Evolutionary conservation across 2,888 invertebrate species (phyloP).

Genomic region (Oscheius sp.): DNA sequence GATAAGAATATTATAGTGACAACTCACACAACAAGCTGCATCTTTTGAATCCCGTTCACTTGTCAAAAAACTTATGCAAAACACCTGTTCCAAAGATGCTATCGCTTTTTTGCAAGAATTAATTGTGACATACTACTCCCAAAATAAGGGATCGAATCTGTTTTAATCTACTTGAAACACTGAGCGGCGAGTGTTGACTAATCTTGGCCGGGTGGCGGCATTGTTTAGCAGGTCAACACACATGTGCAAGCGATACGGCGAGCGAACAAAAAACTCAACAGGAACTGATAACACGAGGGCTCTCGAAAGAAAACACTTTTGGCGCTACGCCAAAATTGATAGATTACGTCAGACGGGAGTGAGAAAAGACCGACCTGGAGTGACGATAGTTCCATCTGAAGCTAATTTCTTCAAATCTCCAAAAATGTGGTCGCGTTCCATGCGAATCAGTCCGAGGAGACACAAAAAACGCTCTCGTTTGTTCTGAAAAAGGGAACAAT

Average conservation of each 20-base stretch:
- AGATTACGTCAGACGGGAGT: conserved; percentile 1
- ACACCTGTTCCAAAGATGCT: too few species aligned
- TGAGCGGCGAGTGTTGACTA: conserved; percentile 5
- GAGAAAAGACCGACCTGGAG: conserved; percentile 12
- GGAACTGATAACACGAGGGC: conserved; percentile 22
- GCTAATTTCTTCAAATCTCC: conserved; percentile 26
- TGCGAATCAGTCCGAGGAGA: conserved; percentile 18
- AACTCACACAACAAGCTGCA: too few species aligned
- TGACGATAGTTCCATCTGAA: conserved; percentile 19
- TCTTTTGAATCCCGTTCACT: too few species aligned
- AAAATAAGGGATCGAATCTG: too few species aligned
- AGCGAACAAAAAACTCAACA: conserved; percentile 14
- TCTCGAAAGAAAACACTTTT: neutral
- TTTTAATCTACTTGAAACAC: conserved; percentile 17
- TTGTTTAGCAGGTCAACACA: conserved; percentile 29
- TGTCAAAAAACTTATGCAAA: too few species aligned
- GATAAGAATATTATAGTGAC: too few species aligned
- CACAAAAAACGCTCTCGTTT: conserved; percentile 30
- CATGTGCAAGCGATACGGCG: conserved; percentile 15
- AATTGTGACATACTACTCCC: too few species aligned
- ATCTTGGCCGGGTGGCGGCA: conserved; percentile 24
- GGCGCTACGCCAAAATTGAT: conserved; percentile 11
- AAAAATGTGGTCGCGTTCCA: conserved; percentile 30
- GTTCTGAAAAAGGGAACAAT: conserved; percentile 2
- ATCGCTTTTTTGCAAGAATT: too few species aligned